Conservation (phyloP, 2,113 vertebrate species). For the Cyanoderma ruficeps region DNA sequence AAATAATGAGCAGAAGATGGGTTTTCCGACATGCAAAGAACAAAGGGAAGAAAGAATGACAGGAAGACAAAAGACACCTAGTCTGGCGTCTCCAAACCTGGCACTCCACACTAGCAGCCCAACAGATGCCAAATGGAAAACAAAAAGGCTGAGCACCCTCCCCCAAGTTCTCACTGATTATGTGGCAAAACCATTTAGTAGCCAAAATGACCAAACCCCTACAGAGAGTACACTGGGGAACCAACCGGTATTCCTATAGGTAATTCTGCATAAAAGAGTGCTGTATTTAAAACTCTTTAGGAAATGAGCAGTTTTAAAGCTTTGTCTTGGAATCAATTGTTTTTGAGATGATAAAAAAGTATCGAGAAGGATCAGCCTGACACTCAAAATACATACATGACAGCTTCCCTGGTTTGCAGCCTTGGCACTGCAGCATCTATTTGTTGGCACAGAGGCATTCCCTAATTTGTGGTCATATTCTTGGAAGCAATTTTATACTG, state of each 20-base stretch:
- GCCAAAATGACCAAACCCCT: neutral
- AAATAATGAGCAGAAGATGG: conserved; percentile 6
- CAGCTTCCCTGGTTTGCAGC: neutral
- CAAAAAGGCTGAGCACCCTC: neutral
- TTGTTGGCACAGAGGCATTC: conserved; percentile 24
- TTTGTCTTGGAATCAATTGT: neutral
- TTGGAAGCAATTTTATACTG: conserved; percentile 34
- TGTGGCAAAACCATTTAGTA: neutral
- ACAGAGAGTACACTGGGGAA: neutral
- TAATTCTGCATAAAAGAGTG: neutral
- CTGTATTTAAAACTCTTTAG: neutral
- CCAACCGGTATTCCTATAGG: neutral
- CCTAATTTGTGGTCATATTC: conserved; percentile 39
- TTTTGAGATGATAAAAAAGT: neutral
- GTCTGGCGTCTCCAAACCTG: neutral
- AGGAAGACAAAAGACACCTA: conserved; percentile 22
- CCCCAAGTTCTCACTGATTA: neutral
- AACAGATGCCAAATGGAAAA: neutral
- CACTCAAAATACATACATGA: neutral
- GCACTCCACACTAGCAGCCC: neutral
- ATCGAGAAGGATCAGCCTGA: neutral
- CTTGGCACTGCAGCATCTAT: conserved; percentile 18
- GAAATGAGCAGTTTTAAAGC: neutral
- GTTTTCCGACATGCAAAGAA: conserved; percentile 1
- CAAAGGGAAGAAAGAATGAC: neutral